Conservation (phyloP, 2,113 vertebrate species). For the Gnathonemus echidnorhynchus region DNA sequence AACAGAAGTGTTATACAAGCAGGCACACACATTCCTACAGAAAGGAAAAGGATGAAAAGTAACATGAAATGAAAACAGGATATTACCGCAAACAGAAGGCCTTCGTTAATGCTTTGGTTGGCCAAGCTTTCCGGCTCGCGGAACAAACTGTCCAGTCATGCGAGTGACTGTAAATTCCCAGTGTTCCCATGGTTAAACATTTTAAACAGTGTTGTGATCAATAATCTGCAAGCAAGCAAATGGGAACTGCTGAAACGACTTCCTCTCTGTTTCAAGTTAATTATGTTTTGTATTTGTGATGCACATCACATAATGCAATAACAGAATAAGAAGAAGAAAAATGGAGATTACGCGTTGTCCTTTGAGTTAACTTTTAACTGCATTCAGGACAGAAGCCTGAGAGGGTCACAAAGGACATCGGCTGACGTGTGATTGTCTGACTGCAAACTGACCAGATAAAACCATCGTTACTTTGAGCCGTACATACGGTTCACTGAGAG, state of each 20-base stretch:
- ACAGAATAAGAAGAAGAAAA: background rate
- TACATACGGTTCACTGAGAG: background rate
- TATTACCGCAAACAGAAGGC: background rate
- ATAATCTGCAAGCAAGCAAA: constrained; percentile 12
- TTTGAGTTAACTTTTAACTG: constrained; percentile 7
- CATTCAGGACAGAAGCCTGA: background rate
- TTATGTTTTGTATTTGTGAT: constrained; percentile 9
- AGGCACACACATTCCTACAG: background rate
- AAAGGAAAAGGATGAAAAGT: background rate
- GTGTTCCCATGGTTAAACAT: background rate
- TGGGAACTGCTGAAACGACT: background rate
- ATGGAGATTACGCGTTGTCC: background rate
- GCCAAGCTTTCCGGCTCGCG: background rate
- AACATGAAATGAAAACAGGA: background rate
- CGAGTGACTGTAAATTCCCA: background rate
- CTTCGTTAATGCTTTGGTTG: background rate
- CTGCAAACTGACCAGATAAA: background rate
- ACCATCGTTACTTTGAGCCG: background rate
- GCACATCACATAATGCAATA: constrained; percentile 8
- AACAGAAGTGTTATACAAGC: background rate
- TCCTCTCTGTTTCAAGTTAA: constrained; percentile 12
- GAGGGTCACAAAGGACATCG: background rate
- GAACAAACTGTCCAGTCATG: background rate
- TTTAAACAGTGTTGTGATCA: background rate
- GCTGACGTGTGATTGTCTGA: background rate